These are phyloP conservation scores for Apomyelois bistriatella DNA, from an alignment of 2,888 invertebrate species.

Conservation along the genomic window DNA sequence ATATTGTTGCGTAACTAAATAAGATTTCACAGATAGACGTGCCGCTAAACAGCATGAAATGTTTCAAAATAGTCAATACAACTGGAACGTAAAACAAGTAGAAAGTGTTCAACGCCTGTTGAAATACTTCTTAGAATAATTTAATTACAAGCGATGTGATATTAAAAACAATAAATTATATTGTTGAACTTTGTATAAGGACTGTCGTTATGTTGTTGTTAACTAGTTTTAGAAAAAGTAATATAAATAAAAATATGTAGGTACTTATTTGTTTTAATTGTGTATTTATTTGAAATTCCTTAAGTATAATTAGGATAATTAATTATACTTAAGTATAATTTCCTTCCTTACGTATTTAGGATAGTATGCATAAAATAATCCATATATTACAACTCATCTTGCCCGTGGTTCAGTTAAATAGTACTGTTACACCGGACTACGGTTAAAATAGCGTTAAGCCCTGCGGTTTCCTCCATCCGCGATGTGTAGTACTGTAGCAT, in stretches of 20 bases:
- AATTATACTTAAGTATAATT: no score
- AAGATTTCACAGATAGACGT: constrained; percentile 59
- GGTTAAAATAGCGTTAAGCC: no score
- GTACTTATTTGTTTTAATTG: constrained; percentile 23
- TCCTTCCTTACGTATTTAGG: no score
- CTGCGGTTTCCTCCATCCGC: no score
- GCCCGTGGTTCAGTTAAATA: no score
- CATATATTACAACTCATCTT: no score
- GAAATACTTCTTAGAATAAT: background rate
- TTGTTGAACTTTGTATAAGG: constrained; percentile 30
- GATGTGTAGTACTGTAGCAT: no score
- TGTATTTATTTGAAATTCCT: background rate
- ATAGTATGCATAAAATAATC: no score
- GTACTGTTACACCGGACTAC: no score
- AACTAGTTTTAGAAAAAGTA: constrained; percentile 67
- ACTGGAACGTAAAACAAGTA: constrained; percentile 24
- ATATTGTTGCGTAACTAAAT: constrained; percentile 62
- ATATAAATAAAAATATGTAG: constrained; percentile 37
- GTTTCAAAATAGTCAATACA: constrained; percentile 36
- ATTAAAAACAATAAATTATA: constrained; percentile 18
- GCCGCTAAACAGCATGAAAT: constrained; percentile 32
- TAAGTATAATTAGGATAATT: no score
- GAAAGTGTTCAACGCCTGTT: constrained; percentile 26
- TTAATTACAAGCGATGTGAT: constrained; percentile 14
- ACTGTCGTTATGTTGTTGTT: constrained; percentile 55